A percentile compares a stretch with the other conserved stretches of the same genome.
Conservation (phyloP, 1,140 invertebrate genomes). For the Antheraea mylitta region DNA sequence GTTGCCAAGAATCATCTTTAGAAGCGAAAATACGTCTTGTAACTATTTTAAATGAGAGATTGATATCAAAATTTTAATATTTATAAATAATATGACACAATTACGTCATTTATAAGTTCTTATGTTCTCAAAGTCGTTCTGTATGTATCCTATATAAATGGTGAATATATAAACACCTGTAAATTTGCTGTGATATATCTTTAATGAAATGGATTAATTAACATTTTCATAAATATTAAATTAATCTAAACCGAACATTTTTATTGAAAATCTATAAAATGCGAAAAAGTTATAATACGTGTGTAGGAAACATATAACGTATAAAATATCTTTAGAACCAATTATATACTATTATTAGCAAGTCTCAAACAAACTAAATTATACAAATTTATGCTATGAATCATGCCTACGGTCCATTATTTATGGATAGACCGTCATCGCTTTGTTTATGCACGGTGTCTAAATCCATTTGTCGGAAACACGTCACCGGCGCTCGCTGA, state of each 20-base stretch:
- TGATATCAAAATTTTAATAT: too few relatives aligned
- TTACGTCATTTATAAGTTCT: too few relatives aligned
- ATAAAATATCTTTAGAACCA: neutral
- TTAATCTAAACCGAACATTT: too few relatives aligned
- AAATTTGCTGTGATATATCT: too few relatives aligned
- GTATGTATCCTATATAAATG: too few relatives aligned
- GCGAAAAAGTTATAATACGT: too few relatives aligned
- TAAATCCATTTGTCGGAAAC: conserved; percentile 23
- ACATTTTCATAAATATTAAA: too few relatives aligned
- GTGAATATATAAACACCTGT: too few relatives aligned
- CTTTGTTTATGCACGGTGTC: conserved; percentile 24
- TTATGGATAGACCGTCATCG: conserved; percentile 24
- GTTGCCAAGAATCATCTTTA: conserved; percentile 5
- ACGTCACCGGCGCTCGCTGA: conserved; percentile 19
- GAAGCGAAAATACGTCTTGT: neutral
- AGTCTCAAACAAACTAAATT: neutral
- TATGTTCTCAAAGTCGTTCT: too few relatives aligned
- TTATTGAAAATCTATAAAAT: too few relatives aligned
- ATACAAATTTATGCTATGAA: conserved; percentile 13
- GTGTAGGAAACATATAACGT: neutral
- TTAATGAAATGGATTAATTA: too few relatives aligned
- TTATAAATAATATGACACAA: too few relatives aligned
- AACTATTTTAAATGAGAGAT: neutral
- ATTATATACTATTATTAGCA: neutral
- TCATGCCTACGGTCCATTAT: conserved; percentile 21